Percentiles rank a stretch among this genome's conserved stretches.
Conservation (phyloP, 2,888 invertebrate species). For the Pediacus dermestoides region DNA sequence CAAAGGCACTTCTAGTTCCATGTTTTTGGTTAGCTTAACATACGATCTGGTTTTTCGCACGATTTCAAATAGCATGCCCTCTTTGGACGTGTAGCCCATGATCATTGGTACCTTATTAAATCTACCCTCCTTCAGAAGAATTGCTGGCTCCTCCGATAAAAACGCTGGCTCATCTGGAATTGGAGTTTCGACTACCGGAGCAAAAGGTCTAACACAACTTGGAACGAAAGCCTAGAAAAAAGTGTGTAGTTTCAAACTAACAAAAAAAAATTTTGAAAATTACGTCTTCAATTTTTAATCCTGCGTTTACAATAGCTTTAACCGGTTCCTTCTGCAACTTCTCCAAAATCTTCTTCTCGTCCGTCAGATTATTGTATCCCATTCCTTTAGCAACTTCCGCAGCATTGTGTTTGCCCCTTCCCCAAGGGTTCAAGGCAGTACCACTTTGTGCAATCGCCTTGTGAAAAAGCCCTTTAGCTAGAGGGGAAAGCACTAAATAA, state of each 20-base stretch:
- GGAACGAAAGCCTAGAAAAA: constrained; percentile 29
- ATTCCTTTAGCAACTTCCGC: constrained; percentile 30
- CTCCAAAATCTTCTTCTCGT: constrained; percentile 36
- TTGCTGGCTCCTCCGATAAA: constrained; percentile 38
- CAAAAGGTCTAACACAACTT: constrained; percentile 28
- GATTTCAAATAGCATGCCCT: constrained; percentile 43
- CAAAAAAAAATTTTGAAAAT: constrained; percentile 12
- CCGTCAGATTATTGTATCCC: constrained; percentile 33
- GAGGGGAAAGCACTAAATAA: constrained; percentile 51
- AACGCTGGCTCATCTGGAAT: constrained; percentile 35
- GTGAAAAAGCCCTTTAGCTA: constrained; percentile 45
- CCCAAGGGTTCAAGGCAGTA: constrained; percentile 36
- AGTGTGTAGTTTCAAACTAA: constrained; percentile 9
- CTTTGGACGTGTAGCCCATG: constrained; percentile 42
- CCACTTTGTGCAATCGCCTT: constrained; percentile 43
- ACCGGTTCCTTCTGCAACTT: constrained; percentile 30
- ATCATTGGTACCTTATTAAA: constrained; percentile 45
- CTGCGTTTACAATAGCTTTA: constrained; percentile 29
- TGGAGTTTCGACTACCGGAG: constrained; percentile 35
- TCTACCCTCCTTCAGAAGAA: constrained; percentile 38
- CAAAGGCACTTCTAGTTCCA: constrained; percentile 34
- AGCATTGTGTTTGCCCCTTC: constrained; percentile 32
- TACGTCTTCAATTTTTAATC: constrained; percentile 33
- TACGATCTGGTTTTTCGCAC: constrained; percentile 28
- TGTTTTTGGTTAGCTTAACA: constrained; percentile 26